phyloP scores from a whole-genome alignment of 2,113 vertebrate genomes.

The Cromileptes altivelis region DNA sequence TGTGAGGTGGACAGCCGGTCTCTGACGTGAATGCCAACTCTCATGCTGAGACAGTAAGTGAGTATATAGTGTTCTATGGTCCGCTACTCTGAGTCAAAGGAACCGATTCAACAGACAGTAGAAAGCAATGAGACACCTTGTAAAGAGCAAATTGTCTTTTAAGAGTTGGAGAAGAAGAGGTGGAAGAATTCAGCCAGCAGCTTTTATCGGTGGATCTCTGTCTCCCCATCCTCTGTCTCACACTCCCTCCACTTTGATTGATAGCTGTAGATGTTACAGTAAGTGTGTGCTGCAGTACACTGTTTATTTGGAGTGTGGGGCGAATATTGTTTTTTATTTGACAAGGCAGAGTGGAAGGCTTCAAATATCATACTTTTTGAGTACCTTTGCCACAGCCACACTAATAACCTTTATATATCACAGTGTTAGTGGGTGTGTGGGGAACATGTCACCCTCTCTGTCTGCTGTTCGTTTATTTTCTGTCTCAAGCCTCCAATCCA shows the following conservation, averaged over 20 bases:
- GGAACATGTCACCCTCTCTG: constrained; percentile 6
- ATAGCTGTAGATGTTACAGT: constrained; percentile 2
- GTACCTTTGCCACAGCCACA: constrained; percentile 14
- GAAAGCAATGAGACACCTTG: neutral
- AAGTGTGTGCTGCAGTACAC: constrained; percentile 9
- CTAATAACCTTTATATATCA: constrained; percentile 39
- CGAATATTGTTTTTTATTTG: constrained; percentile 36
- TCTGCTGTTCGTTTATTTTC: constrained; percentile 44
- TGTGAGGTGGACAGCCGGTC: neutral
- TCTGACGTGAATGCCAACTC: neutral
- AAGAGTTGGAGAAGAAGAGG: neutral
- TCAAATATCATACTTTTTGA: constrained; percentile 35
- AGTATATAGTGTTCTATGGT: neutral
- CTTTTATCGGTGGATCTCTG: neutral
- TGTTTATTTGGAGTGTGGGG: constrained; percentile 34
- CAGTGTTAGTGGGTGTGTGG: constrained; percentile 1
- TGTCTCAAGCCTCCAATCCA: constrained; percentile 19
- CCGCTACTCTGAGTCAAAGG: neutral
- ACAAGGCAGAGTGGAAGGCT: constrained; percentile 17
- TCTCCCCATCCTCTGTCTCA: neutral
- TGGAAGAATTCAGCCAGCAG: neutral
- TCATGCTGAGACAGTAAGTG: neutral
- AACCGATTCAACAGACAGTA: neutral
- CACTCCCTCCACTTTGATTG: constrained; percentile 1
- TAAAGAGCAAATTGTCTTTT: neutral